Percentiles rank a stretch among this genome's conserved stretches.
phyloP scores from a whole-genome alignment of 2,888 invertebrate species.

The Cataglyphis altisquamis region DNA sequence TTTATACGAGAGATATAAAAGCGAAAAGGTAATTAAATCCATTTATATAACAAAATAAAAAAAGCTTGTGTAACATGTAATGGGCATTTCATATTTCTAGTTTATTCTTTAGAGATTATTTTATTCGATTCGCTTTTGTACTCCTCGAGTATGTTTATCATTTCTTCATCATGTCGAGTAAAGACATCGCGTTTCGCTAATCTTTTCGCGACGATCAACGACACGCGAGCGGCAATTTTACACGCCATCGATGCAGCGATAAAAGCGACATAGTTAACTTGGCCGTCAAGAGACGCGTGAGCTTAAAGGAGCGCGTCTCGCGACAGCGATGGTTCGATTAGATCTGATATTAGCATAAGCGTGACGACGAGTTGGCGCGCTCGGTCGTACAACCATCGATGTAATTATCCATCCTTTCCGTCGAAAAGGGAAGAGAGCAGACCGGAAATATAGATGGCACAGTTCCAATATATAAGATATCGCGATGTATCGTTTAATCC shows the following conservation, averaged over 20 bases:
- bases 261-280: conserved; percentile 25
- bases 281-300: conserved; percentile 10
- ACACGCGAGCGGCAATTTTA: conserved; percentile 46
- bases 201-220: conserved; percentile 25
- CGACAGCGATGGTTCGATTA: conserved; percentile 16
- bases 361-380: not conserved
- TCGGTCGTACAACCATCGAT: not conserved
- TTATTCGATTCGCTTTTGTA: conserved; percentile 25
- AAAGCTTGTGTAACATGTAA: not conserved
- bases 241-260: conserved; percentile 35
- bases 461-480: not conserved
- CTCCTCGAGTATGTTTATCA: conserved; percentile 33
- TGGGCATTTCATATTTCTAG: not conserved
- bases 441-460: not conserved
- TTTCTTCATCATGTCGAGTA: conserved; percentile 33
- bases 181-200: conserved; percentile 46
- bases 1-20: not conserved
- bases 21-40: not conserved
- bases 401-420: conserved; percentile 1
- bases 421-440: not conserved
- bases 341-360: conserved; percentile 24
- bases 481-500: not conserved
- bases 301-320: conserved; percentile 21
- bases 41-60: not conserved
- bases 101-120: conserved; percentile 13